Evolutionary conservation across 2,888 invertebrate genomes (phyloP), one percentile per base, ranked within the genome.

Genomic region (Tanytarsus gracilentus): DNA sequence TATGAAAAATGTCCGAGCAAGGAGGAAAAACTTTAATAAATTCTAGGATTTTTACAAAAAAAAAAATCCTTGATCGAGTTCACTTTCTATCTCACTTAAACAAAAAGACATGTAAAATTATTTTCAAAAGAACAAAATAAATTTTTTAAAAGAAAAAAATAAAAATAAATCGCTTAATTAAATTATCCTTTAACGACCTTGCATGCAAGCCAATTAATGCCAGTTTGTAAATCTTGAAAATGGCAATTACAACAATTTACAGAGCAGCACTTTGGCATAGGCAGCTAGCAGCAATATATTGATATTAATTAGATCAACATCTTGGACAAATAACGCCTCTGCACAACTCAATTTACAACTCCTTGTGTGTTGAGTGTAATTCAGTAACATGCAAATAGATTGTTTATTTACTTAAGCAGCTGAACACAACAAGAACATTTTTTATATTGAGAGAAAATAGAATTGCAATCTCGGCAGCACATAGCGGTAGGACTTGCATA

Each of bases 301-400:
- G 40, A 40, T 40, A 40, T 40, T 40, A 40, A 40, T 40, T 40
- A 40, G 40, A 40, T 18, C 40, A 21, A 40, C 40, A 18, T 40
- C 40, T 18, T 40, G 40, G 36, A 18, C 40, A 40, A 18, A 21
- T 40, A 40, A 40, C 40, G 40, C 40, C 40, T 40, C 40, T 40
- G 40, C 40, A 16, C n/a, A n/a, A 40, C 16, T 40, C 40, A 40
- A 40, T 40, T 40, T 40, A 40, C 40, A 9, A 16, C 5, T 40
- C 16, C 40, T 40, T n/a, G 18, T 36, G 40, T 40, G 40, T 40
- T 40, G 14, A 27, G 52, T 30, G 53, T 55, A 55, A 55, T 36
- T 55, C 55, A 55, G 55, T 55, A 55, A 55, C 55, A 55, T 53
- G 33, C 55, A 36, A 21, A 55, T 36, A 39, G 18, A 55, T 55